Evolutionary conservation across 2,888 invertebrate species (phyloP), one percentile per base, ranked within the genome.

Genomic region (Glaucopsyche alexis): DNA sequence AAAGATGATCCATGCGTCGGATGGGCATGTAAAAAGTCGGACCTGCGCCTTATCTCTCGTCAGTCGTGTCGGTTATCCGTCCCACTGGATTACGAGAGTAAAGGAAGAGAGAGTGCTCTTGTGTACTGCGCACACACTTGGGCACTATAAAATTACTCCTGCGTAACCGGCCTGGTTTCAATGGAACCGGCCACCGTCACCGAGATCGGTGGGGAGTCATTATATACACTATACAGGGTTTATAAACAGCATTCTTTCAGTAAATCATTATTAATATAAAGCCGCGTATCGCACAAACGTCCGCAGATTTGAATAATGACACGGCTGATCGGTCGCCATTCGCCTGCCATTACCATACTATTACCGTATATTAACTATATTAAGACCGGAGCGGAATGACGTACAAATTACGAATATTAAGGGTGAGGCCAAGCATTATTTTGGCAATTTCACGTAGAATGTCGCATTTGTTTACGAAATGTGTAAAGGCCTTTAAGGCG

Each of bases 281-380:
- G 55, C 7, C 14, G 29, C 60, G 38, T 60, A 60, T 60, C 38
- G 29, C 29, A 29, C 60, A 60, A 60, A 38, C 60, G 13, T 60
- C 29, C 60, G 29, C 60, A 60, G 60, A 60, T 38, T 60, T 60
- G 60, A 60, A 60, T 60, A 60, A 60, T 38, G 60, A 38, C 60
- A 13, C 2, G 60, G 7, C 38, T 60, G 60, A 60, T 60, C 60
- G 29, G 60, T 11, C 19, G 29, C 13, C 60, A 60, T 6, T 60
- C 29, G 60, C 11, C 55, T 42, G 55, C 19, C 55, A 55, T 55
- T 55, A 55, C 55, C 55, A 55, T 55, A 55, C 11, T 55, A 55
- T 55, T 55, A 19, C 55, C 19, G 11, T 55, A 55, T 55, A 55
- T 19, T 19, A 55, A 55, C 55, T 55, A 55, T 55, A 42, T 47